Percentiles rank a stretch among this genome's conserved stretches.
Conservation (phyloP, 2,888 invertebrate species). For the Morpho achilles region DNA sequence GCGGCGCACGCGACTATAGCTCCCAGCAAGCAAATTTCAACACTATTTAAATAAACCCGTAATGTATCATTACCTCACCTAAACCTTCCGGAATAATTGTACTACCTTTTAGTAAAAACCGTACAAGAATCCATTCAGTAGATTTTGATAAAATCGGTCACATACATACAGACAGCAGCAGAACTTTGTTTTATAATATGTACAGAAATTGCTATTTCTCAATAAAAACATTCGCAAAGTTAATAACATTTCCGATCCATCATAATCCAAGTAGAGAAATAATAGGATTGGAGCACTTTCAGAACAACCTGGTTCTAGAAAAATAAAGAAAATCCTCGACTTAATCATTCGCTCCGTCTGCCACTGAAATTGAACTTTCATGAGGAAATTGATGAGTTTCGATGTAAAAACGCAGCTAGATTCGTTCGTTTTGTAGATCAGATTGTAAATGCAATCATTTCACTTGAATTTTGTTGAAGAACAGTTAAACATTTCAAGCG, state of each 20-base stretch:
- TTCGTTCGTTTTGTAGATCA: slow-evolving; percentile 7
- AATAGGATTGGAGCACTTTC: slow-evolving; percentile 11
- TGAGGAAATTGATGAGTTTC: slow-evolving; percentile 32
- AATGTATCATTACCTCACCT: no score
- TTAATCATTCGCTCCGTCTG: slow-evolving; percentile 34
- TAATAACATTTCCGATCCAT: slow-evolving; percentile 4
- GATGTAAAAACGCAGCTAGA: slow-evolving; percentile 25
- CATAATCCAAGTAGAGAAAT: slow-evolving; percentile 1
- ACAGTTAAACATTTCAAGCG: slow-evolving; percentile 3
- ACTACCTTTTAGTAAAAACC: no score
- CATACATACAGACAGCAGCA: no score
- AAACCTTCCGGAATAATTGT: no score
- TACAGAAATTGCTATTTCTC: no score
- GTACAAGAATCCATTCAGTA: no score
- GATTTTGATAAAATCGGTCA: no score
- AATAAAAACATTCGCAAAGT: no score
- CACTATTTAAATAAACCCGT: no score
- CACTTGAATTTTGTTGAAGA: slow-evolving; percentile 12
- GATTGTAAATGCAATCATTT: slow-evolving; percentile 14
- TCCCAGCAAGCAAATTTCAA: no score
- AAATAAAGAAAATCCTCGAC: slow-evolving; percentile 30
- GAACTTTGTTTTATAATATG: no score
- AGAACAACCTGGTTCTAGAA: slow-evolving; percentile 23
- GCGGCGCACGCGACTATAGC: no score
- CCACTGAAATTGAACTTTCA: slow-evolving; percentile 33